Base-by-base conservation (phyloP, 2,797 vertebrate genomes). In the Ficedula albicollis region DNA sequence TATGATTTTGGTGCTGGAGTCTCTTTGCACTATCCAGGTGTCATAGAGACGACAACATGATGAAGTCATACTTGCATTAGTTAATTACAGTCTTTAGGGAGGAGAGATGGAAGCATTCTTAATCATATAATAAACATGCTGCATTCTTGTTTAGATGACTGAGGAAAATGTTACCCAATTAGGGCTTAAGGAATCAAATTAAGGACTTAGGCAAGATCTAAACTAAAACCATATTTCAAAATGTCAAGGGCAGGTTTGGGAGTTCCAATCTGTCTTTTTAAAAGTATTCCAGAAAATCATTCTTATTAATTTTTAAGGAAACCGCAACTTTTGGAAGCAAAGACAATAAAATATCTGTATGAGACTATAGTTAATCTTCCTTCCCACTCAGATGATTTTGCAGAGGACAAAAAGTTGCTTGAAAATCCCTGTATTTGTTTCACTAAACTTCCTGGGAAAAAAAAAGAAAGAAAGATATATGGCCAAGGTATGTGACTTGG, bases 161-260 rank as follows among this genome's bases (percentile, higher is more conserved):
- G 76, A 43, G 39, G 63, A 92, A 94, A 89, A 62, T 83, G 32
- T 90, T 95, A 52, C 77, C 74, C 59, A 84, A 80, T 74, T 62
- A 73, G 32, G 27, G 52, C 49, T 89, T 91, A 88, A 76, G 43
- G 62, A 79, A 75, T 78, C 34, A 90, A 59, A 81, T 67, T 15
- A 93, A 91, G 54, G 60, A 46, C 19, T 85, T 84, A 23, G 22
- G 58, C 43, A 92, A 94, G 56, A 85, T 63, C 39, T 56, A 91
- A 87, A 88, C 55, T 69, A 79, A 87, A 87, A 44, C 16, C 25
- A 4, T 62, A 62, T 93, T 93, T 95, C 44, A 83, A 87, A 86
- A 93, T 77, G 39, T 83, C 46, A 83, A 34, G 48, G 88, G 52
- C 21, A 82, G 15, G 1, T 85, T 83, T 81, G 72, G 38, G 29